A percentile compares a stretch with the other conserved stretches of the same genome.
Evolutionary conservation across 2,113 vertebrate species (phyloP).

Genomic region (Menidia beryllina): DNA sequence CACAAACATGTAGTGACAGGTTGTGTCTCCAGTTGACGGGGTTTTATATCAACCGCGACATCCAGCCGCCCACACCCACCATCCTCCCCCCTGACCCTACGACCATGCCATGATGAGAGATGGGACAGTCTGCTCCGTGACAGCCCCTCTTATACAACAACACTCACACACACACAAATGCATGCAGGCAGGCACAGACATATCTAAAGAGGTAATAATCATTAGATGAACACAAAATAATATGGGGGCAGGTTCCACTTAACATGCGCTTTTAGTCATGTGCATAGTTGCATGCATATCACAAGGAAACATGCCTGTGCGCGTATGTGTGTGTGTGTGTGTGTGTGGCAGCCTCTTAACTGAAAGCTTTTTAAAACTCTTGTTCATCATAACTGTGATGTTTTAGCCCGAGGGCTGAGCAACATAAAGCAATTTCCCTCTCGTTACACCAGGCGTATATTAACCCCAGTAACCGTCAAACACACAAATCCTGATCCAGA

Average conservation of each 20-base stretch:
- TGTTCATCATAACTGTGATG: slow-evolving; percentile 77
- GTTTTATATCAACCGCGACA: slow-evolving; percentile 75
- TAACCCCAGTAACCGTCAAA: slow-evolving; percentile 68
- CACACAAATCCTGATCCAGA: slow-evolving; percentile 49
- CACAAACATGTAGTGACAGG: slow-evolving; percentile 52
- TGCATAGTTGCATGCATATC: slow-evolving; percentile 15
- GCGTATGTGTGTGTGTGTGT: slow-evolving; percentile 4
- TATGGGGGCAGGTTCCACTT: slow-evolving; percentile 13
- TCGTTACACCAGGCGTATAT: slow-evolving; percentile 73
- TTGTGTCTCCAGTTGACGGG: slow-evolving; percentile 71
- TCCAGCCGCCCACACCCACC: slow-evolving; percentile 53
- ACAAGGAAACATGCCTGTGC: slow-evolving; percentile 21
- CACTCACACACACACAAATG: slow-evolving; percentile 16
- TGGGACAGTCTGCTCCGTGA: slow-evolving; percentile 71
- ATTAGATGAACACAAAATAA: slow-evolving; percentile 44
- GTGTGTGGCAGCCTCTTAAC: slow-evolving; percentile 60
- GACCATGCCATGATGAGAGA: slow-evolving; percentile 74
- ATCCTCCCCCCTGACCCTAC: slow-evolving; percentile 49
- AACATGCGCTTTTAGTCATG: slow-evolving; percentile 31
- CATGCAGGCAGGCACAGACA: slow-evolving; percentile 8
- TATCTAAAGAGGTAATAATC: slow-evolving; percentile 7
- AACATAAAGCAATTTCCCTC: slow-evolving; percentile 74
- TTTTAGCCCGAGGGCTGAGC: slow-evolving; percentile 69
- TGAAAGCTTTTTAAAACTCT: slow-evolving; percentile 71
- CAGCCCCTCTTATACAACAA: slow-evolving; percentile 51